Conservation (phyloP, 2,888 invertebrate species). For the Philaethria dido region DNA sequence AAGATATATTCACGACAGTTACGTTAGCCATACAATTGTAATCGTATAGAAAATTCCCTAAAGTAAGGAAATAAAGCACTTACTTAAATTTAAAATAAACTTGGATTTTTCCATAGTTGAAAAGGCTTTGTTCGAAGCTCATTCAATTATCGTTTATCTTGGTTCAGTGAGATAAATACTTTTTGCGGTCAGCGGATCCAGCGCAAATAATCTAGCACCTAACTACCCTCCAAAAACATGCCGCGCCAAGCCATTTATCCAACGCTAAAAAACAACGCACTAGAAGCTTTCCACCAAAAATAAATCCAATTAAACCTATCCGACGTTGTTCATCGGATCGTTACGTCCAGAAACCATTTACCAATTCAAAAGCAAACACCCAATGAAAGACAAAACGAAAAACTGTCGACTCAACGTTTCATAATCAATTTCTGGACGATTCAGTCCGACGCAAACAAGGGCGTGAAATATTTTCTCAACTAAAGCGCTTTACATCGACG, state of each 20-base stretch:
- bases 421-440: constrained; percentile 68
- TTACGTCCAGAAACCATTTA: constrained; percentile 56
- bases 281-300: constrained; percentile 47
- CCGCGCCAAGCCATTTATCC: constrained; percentile 41
- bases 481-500: constrained; percentile 38
- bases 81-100: background rate
- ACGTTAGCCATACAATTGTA: no score
- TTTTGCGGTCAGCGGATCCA: constrained; percentile 33
- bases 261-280: constrained; percentile 43
- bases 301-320: constrained; percentile 59
- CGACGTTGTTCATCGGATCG: constrained; percentile 55
- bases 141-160: constrained; percentile 28
- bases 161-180: constrained; percentile 26
- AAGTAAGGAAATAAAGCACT: background rate
- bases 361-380: constrained; percentile 56
- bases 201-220: constrained; percentile 39
- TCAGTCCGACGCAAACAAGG: constrained; percentile 49
- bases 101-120: background rate
- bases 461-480: constrained; percentile 42
- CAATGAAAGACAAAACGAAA: constrained; percentile 59
- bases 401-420: constrained; percentile 70
- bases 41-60: background rate
- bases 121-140: constrained; percentile 16
- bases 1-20: no score
- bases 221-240: constrained; percentile 41